Percentiles rank a stretch among this genome's conserved stretches.
These are phyloP conservation scores for Kryphioiulus occultus DNA, from an alignment of 2,888 invertebrate species.

Conservation along the genomic window DNA sequence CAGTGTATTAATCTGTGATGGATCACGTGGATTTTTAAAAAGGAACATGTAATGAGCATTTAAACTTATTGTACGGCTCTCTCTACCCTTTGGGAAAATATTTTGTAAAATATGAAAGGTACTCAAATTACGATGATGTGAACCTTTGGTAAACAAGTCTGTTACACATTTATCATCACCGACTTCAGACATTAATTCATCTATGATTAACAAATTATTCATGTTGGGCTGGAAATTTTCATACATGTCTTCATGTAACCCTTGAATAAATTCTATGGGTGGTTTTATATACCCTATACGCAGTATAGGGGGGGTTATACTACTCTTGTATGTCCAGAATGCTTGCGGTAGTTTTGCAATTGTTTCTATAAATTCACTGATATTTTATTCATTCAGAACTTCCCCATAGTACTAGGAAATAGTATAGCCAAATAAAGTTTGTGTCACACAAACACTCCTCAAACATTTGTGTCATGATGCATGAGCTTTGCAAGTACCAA, in stretches of 20 bases:
- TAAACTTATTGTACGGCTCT: neutral
- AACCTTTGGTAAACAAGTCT: neutral
- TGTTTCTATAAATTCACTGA: too few relatives aligned
- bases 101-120: neutral
- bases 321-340: too few relatives aligned
- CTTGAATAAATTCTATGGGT: neutral
- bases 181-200: neutral
- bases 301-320: too few relatives aligned
- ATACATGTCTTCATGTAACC: neutral
- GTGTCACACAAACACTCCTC: too few relatives aligned
- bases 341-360: too few relatives aligned
- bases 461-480: too few relatives aligned
- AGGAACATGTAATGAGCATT: conserved; percentile 32
- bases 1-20: neutral
- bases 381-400: too few relatives aligned
- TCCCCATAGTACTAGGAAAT: too few relatives aligned
- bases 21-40: conserved; percentile 11
- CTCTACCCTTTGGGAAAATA: neutral
- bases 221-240: neutral
- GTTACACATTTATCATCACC: neutral
- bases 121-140: neutral
- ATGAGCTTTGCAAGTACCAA: too few relatives aligned
- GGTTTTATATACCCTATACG: too few relatives aligned
- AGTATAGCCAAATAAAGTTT: too few relatives aligned
- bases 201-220: neutral